phyloP scores from a whole-genome alignment of 2,797 vertebrate genomes.

The Xiphophorus birchmanni region DNA sequence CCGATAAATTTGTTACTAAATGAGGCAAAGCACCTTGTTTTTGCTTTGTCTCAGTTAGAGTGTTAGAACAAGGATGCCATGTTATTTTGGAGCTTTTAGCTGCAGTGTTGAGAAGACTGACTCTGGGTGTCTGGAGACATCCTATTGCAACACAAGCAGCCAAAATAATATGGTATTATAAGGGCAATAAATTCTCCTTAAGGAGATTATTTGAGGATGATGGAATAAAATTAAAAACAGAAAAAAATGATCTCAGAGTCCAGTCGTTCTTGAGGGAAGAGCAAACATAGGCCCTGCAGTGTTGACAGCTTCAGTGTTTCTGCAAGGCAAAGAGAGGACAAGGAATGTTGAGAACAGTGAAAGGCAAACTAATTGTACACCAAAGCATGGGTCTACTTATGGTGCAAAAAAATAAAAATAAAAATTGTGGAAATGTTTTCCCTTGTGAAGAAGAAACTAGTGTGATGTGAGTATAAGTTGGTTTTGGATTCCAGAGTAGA shows the following conservation, averaged over 20 bases:
- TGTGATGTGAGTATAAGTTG: neutral
- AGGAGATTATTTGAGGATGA: constrained; percentile 37
- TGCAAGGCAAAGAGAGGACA: constrained; percentile 24
- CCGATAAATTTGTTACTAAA: constrained; percentile 2
- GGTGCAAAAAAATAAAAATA: neutral
- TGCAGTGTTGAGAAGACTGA: constrained; percentile 43
- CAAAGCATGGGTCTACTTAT: neutral
- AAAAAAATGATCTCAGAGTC: neutral
- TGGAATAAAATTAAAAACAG: constrained; percentile 1
- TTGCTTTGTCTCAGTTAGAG: constrained; percentile 42
- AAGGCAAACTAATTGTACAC: neutral
- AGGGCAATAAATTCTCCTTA: constrained; percentile 29
- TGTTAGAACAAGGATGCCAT: constrained; percentile 23
- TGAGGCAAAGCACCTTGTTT: constrained; percentile 35
- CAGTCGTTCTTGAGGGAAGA: constrained; percentile 39
- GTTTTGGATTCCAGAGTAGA: constrained; percentile 30
- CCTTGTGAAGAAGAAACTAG: neutral
- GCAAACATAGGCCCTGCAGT: constrained; percentile 61
- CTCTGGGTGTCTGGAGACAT: constrained; percentile 37
- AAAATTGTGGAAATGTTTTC: neutral
- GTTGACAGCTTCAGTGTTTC: constrained; percentile 29
- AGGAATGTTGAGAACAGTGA: constrained; percentile 11
- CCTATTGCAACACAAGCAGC: constrained; percentile 70
- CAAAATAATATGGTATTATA: constrained; percentile 66
- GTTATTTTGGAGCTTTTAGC: constrained; percentile 63